A percentile compares a stretch with the other conserved stretches of the same genome.
phyloP scores from a whole-genome alignment of 2,797 vertebrate genomes.

The Arctocebus calabarensis region DNA sequence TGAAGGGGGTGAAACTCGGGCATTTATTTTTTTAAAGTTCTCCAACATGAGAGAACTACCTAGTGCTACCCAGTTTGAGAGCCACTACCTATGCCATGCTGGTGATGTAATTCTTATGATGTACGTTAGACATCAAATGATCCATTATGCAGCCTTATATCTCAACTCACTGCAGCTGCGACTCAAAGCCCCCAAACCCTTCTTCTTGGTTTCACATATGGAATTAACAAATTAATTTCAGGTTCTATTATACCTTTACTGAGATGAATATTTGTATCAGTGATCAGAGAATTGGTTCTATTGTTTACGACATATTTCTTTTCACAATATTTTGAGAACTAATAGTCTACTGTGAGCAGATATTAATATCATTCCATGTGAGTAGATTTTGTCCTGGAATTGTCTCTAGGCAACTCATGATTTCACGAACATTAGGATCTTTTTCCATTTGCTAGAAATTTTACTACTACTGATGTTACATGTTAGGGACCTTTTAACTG shows the following conservation, averaged over 20 bases:
- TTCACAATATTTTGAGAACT: constrained; percentile 63
- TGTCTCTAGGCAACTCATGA: constrained; percentile 14
- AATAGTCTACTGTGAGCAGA: constrained; percentile 43
- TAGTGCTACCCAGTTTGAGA: constrained; percentile 27
- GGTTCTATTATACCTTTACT: constrained; percentile 26
- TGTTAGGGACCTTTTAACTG: neutral
- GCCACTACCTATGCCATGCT: neutral
- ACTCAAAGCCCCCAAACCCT: neutral
- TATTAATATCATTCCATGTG: neutral
- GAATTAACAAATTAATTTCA: constrained; percentile 68
- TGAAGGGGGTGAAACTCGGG: neutral
- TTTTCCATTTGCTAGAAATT: constrained; percentile 8
- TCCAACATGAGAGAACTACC: too few relatives aligned
- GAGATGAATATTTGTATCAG: constrained; percentile 20
- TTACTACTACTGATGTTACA: neutral
- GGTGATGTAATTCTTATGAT: neutral
- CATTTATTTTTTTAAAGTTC: neutral
- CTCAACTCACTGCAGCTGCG: neutral
- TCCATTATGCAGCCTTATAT: constrained; percentile 19
- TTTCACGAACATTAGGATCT: neutral
- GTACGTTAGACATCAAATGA: constrained; percentile 61
- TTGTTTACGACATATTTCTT: constrained; percentile 20
- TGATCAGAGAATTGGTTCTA: constrained; percentile 37
- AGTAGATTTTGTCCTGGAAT: constrained; percentile 7
- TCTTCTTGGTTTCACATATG: constrained; percentile 47